Evolutionary conservation across 2,113 vertebrate species (phyloP).

Genomic region (Pandion haliaetus): DNA sequence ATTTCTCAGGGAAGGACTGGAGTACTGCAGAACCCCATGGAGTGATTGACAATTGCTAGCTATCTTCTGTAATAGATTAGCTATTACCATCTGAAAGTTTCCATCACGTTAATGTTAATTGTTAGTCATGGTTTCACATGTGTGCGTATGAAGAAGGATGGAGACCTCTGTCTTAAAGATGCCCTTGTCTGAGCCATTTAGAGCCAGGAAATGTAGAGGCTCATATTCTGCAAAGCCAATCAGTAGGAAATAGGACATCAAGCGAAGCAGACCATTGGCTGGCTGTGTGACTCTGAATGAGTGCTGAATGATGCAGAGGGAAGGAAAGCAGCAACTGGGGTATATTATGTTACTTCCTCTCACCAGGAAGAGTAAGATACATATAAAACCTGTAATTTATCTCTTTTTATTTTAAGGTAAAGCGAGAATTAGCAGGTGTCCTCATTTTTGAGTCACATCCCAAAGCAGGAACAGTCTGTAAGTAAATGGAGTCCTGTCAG

Average conservation of each 20-base stretch:
- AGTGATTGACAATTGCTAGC: neutral
- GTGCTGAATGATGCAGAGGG: neutral
- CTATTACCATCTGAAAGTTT: neutral
- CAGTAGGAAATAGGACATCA: neutral
- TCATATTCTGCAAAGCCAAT: neutral
- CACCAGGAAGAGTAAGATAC: neutral
- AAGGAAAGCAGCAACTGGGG: neutral
- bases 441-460: constrained; percentile 96
- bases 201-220: neutral
- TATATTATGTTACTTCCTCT: neutral
- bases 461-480: constrained; percentile 95
- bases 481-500: constrained; percentile 68
- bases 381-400: neutral
- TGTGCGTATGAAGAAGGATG: neutral
- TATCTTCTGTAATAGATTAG: neutral
- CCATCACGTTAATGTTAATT: neutral
- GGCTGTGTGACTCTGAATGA: neutral
- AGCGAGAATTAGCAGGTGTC: constrained; percentile 91
- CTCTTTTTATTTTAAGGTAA: constrained; percentile 81
- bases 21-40: neutral
- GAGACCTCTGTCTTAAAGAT: neutral
- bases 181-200: neutral
- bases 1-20: neutral
- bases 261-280: neutral
- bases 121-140: neutral